Evolutionary conservation across 2,888 invertebrate species (phyloP).

Genomic region (Netelia inedita): DNA sequence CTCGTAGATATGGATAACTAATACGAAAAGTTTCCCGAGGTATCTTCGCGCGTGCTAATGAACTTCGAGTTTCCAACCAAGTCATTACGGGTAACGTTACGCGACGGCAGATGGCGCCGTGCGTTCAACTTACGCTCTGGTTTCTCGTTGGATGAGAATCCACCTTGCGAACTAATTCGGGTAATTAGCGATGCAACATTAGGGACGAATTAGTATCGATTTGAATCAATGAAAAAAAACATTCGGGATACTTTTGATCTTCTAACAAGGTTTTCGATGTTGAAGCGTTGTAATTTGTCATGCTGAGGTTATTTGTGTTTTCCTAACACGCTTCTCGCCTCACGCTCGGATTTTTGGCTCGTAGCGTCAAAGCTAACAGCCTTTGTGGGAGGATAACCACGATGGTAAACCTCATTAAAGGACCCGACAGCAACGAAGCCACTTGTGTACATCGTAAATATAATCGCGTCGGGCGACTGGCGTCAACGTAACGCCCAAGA

Average conservation of each 20-base stretch:
- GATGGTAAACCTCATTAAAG: conserved; percentile 64
- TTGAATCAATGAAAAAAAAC: conserved; percentile 23
- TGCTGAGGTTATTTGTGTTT: conserved; percentile 28
- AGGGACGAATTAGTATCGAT: too few species aligned
- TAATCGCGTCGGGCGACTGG: conserved; percentile 37
- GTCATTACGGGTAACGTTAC: conserved; percentile 77
- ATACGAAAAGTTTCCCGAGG: conserved; percentile 1
- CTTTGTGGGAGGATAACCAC: conserved; percentile 57
- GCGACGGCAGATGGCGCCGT: conserved; percentile 73
- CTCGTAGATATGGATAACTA: conserved; percentile 2
- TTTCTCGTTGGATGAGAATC: conserved; percentile 73
- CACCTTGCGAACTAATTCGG: conserved; percentile 71
- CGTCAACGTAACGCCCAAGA: conserved; percentile 24
- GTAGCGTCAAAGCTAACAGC: conserved; percentile 57
- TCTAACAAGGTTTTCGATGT: neutral
- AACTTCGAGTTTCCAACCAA: conserved; percentile 69
- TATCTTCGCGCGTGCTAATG: conserved; percentile 14
- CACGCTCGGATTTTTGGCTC: conserved; percentile 1
- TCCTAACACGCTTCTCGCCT: neutral
- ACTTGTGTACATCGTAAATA: conserved; percentile 47
- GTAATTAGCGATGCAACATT: conserved; percentile 1
- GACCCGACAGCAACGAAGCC: conserved; percentile 44
- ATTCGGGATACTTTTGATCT: neutral
- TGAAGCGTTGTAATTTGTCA: neutral
- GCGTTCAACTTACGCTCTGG: conserved; percentile 48